phyloP scores from a whole-genome alignment of 2,797 vertebrate species.

The Sebastes cheni region DNA sequence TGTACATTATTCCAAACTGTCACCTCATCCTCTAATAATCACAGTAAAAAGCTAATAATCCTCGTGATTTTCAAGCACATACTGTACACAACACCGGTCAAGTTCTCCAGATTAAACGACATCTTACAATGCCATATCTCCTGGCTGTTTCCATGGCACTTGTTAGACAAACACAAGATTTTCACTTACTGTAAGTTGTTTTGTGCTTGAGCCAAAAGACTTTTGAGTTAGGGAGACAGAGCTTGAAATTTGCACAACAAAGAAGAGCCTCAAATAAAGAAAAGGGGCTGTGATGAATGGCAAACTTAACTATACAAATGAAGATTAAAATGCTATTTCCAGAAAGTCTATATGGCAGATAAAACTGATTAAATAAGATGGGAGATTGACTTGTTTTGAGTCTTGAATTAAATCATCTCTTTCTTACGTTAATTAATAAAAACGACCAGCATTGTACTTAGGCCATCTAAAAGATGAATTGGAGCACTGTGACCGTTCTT shows the following conservation, averaged over 20 bases:
- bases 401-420: conserved; percentile 12
- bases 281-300: not conserved
- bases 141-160: not conserved
- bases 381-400: not conserved
- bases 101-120: not conserved
- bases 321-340: not conserved
- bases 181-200: not conserved
- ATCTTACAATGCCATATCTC: not conserved
- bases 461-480: conserved; percentile 12
- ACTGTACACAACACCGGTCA: not conserved
- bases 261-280: not conserved
- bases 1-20: too few species aligned
- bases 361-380: conserved; percentile 12
- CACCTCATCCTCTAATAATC: not conserved
- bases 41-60: not conserved
- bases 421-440: conserved; percentile 1
- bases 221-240: not conserved
- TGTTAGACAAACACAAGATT: not conserved
- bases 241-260: not conserved
- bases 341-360: not conserved
- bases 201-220: not conserved
- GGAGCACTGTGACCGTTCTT: not conserved
- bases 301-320: not conserved
- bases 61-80: not conserved
- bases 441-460: not conserved